Base-by-base conservation (phyloP, 30 jellyfish, hydroid and myxozoan species). In the Aurelia sp. region DNA sequence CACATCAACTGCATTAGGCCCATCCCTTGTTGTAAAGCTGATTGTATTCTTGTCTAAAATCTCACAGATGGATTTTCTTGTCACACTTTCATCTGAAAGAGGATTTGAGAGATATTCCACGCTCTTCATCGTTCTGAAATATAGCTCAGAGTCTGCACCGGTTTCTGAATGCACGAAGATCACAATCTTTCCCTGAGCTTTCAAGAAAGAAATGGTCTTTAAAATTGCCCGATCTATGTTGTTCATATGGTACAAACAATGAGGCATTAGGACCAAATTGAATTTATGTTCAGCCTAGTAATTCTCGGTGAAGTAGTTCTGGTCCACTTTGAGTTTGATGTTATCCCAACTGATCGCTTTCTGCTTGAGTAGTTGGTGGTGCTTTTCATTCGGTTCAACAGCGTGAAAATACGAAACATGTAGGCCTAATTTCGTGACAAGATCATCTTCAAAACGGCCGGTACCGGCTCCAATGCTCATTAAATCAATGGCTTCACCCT, bases 391-490 rank as follows among this genome's bases (percentile, higher is more conserved):
- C 40, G 94, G 94, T 27, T 85, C 94, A 50, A 85, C 65, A 21
- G 89, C 94, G 11, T 68, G 37, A 17, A 62, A 75, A 18, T 9
- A 40, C 30, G 48, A 18, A 11, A 85, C 72, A 2, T 63, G 63
- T 59, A 85, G 51, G 27, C 73, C 76, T 11, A 10, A 41, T 5
- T 85, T 27, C 21, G 75, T 23, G 9, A 74, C 52, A 31, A 85
- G 55, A 41, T 53, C 72, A 66, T 64, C 51, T 73, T 85, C 94
- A 13, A 85, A 11, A 57, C 76, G 50, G 5, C 94, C 94, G 1
- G 88, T 85, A 13, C 94, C 94, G 3, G 88, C 94, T 30, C 88
- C 91, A 13, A 82, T 68, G 79, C 91, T 82, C 91, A 82, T 58
- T 11, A 82, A 61, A 47, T 71, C 74, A 21, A 82, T 33, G 18